phyloP scores from a whole-genome alignment of 2,113 vertebrate genomes.

The Budorcas taxicolor region DNA sequence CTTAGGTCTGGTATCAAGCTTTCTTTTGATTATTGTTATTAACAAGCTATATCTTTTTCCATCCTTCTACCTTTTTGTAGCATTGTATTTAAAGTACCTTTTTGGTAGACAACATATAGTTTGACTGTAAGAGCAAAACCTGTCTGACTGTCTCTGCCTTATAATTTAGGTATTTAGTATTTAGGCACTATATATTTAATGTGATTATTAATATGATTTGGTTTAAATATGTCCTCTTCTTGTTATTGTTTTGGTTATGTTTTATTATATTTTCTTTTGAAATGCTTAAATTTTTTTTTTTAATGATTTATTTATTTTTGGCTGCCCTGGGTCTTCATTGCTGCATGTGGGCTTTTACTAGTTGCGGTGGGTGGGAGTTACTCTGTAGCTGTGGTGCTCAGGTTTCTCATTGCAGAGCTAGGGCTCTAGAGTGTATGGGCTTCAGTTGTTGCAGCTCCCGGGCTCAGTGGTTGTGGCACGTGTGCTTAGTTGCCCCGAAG shows the following conservation, averaged over 20 bases:
- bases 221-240: background rate
- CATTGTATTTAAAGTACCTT: background rate
- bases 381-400: background rate
- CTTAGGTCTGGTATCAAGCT: background rate
- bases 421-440: background rate
- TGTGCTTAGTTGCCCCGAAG: background rate
- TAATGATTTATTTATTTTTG: background rate
- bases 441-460: background rate
- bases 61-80: background rate
- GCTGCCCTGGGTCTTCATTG: background rate
- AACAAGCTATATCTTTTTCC: background rate
- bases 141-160: background rate
- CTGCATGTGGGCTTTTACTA: background rate
- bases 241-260: background rate
- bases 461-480: background rate
- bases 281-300: background rate
- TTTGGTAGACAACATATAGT: background rate
- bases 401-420: background rate
- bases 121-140: background rate
- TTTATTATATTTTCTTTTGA: background rate
- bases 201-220: background rate
- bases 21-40: background rate
- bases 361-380: background rate
- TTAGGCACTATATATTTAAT: background rate
- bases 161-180: background rate